Conservation (phyloP, 2,888 invertebrate genomes). For the Cantharis rustica region DNA sequence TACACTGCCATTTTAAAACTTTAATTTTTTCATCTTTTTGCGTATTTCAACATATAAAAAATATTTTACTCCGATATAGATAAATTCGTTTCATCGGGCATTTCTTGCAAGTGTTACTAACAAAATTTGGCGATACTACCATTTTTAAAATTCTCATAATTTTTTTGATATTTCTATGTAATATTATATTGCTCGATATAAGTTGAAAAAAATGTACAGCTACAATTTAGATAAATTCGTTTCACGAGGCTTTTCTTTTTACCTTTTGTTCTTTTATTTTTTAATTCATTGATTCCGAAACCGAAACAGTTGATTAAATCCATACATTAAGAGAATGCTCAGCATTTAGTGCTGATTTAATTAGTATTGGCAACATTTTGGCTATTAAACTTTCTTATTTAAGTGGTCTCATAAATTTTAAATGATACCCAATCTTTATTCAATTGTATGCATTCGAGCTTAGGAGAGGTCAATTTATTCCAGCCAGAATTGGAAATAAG, state of each 20-base stretch:
- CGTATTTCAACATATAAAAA: too few relatives aligned
- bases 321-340: not conserved
- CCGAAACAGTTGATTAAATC: not conserved
- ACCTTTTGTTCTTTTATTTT: not conserved
- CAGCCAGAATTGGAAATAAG: conserved; percentile 7
- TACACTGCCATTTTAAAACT: too few relatives aligned
- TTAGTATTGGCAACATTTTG: conserved; percentile 1
- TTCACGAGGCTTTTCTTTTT: not conserved
- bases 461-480: conserved; percentile 20
- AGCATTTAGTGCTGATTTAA: conserved; percentile 1
- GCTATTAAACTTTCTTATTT: conserved; percentile 10
- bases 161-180: too few relatives aligned
- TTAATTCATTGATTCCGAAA: not conserved
- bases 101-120: too few relatives aligned
- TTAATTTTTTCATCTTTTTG: too few relatives aligned
- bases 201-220: not conserved
- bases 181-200: not conserved
- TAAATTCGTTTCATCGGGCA: too few relatives aligned
- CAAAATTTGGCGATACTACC: too few relatives aligned
- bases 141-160: too few relatives aligned
- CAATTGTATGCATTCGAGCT: conserved; percentile 14
- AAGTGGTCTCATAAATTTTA: conserved; percentile 29
- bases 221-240: not conserved
- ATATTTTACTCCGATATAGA: too few relatives aligned
- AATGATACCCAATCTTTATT: conserved; percentile 27